Conservation (phyloP, 2,888 invertebrate species). For the Morpho achilles region DNA sequence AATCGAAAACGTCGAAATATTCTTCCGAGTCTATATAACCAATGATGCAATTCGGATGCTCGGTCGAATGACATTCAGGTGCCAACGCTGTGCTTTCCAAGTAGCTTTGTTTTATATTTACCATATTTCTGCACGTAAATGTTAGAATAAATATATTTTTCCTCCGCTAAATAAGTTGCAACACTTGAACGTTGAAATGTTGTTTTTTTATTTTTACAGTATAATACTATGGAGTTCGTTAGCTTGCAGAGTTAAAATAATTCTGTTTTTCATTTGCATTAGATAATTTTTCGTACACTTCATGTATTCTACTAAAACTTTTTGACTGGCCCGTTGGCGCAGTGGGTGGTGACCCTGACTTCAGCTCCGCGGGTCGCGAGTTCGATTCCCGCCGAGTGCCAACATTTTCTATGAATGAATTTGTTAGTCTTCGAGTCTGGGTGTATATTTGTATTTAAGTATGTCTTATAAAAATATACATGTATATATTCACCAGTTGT, state of each 20-base stretch:
- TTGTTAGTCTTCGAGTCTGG: too few relatives aligned
- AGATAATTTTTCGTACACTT: neutral
- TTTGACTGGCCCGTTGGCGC: too few relatives aligned
- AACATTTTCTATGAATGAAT: too few relatives aligned
- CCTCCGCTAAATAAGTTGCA: conserved; percentile 9
- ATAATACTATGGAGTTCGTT: conserved; percentile 5
- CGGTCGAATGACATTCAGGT: conserved; percentile 25
- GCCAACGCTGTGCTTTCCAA: conserved; percentile 27
- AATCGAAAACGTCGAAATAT: conserved; percentile 65
- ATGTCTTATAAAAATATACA: neutral
- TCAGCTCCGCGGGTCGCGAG: too few relatives aligned
- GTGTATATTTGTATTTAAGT: too few relatives aligned
- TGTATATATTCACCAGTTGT: too few relatives aligned
- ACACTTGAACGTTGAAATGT: conserved; percentile 8
- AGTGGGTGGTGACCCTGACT: too few relatives aligned
- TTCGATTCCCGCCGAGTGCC: too few relatives aligned
- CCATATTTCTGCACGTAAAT: conserved; percentile 11
- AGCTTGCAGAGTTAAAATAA: conserved; percentile 1
- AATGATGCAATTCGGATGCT: conserved; percentile 45
- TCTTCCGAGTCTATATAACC: conserved; percentile 52
- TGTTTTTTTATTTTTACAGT: conserved; percentile 8
- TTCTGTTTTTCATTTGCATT: too few relatives aligned
- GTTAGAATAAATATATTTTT: conserved; percentile 9
- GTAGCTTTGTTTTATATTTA: conserved; percentile 13
- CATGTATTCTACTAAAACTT: neutral